Evolutionary conservation across 1,140 invertebrate species (phyloP).

Genomic region (Goniozus legneri): DNA sequence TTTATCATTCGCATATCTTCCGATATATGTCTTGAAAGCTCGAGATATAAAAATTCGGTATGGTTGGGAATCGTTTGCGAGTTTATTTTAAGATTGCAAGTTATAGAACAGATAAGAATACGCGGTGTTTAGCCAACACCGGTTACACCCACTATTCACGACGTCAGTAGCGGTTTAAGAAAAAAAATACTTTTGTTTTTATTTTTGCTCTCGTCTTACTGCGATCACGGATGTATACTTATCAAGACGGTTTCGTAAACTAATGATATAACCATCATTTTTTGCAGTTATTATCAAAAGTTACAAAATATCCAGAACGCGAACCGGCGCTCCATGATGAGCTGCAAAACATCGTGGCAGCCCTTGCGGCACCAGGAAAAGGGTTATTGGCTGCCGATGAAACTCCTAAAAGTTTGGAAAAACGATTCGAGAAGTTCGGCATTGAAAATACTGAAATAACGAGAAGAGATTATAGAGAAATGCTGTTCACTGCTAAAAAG

Average conservation of each 20-base stretch:
- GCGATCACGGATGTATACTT: too few species aligned
- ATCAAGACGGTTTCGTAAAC: too few species aligned
- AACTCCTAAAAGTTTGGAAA: constrained; percentile 83
- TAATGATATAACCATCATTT: not conserved
- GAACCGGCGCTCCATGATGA: constrained; percentile 85
- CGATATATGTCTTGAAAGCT: not conserved
- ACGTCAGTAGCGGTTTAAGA: not conserved
- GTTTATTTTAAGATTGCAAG: not conserved
- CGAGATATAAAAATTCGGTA: not conserved
- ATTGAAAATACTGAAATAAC: constrained; percentile 86
- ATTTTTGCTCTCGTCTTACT: too few species aligned
- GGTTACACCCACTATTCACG: not conserved
- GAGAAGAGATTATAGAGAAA: constrained; percentile 75
- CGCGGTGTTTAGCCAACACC: not conserved
- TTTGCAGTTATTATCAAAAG: not conserved
- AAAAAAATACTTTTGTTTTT: not conserved
- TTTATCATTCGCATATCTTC: not conserved
- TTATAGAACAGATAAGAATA: not conserved
- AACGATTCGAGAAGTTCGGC: constrained; percentile 74
- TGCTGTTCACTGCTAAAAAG: constrained; percentile 85
- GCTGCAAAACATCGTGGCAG: constrained; percentile 80
- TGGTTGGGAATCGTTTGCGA: not conserved
- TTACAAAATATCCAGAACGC: constrained; percentile 57
- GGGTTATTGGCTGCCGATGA: constrained; percentile 87
- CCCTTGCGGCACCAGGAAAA: constrained; percentile 86